Base-by-base conservation (phyloP, 92 coral and sea anemone species). In the Zoanthus gigantus region DNA sequence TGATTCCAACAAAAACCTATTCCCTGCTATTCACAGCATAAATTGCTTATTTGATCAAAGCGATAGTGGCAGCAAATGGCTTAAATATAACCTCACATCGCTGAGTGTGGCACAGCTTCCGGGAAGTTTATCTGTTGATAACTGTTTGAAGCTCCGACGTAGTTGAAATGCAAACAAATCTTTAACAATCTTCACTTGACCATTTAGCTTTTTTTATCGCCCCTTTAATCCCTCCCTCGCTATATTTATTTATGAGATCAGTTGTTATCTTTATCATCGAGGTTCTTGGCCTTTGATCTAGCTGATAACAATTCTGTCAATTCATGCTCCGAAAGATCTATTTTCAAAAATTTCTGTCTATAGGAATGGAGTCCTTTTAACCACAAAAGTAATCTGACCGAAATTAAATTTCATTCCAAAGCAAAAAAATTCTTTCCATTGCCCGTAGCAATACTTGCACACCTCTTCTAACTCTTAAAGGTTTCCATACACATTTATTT, bases 291-390 rank as follows among this genome's bases (percentile, higher is more conserved):
- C 75, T 66, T 67, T 42, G 85, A 81, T 81, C 23, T 44, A 45
- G 31, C 28, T 16, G 85, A 45, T 67, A 81, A 47, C 61, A 81
- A 31, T 78, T 73, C 42, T 17, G 66, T 60, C 83, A 79, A 58
- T 13, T 13, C 32, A 61, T 16, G 52, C 67, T 63, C 42, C 50
- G 42, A 57, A 78, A 79, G 32, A 28, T 32, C 23, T 58, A 79
- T 17, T 11, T 63, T 63, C 69, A 16, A 6, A 16, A 0, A 17
- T 16, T 79, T 79, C 30, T 32, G 57, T 63, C 12, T 65, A 18
- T 50, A 12, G n/a, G 30, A 81, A 47, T 14, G 28, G 5, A 18
- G 11, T 6, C 44, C 12, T 12, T 9, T 46, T 63, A 14, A 58
- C 23, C 56, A 42, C 8, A 42, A 10, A 50, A 61, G 56, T 30